Evolutionary conservation across 2,888 invertebrate species (phyloP), one percentile per base, ranked within the genome.

Genomic region (Thalpophila matura): DNA sequence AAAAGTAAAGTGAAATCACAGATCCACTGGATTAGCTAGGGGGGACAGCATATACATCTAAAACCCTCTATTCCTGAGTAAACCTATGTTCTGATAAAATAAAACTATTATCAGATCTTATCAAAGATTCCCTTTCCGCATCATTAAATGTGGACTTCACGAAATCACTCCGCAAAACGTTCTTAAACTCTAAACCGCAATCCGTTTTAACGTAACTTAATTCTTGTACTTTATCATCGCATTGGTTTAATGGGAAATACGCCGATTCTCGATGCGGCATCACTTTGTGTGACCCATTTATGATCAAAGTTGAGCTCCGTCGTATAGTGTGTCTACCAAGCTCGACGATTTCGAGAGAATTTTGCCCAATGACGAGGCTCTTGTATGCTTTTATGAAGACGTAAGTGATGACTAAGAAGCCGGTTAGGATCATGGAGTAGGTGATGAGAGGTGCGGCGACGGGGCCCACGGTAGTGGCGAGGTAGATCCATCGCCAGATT

Each of bases 401-500:
- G 3, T 95, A 94, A 4, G 96, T 91, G 20, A 98, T 93, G 22
- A 96, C 95, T 45, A 96, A 91, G 3, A 96, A 90, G 0, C 98
- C 98, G 57, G 96, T 90, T 49, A 97, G 88, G 62, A 98, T 97
- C 87, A 97, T 95, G 24, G 97, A 96, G 88, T 97, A 98, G 1
- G 97, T 96, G 50, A 97, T 89, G 12, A 97, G 82, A 0, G 98
- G 97, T 16, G 96, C 96, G 0, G 97, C 96, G 24, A 96, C 89
- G 14, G 98, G 98, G 0, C 96, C 97, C 67, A 98, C 96, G 0
- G 97, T 97, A 1, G 98, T 98, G 14, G 97, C 97, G 40, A 98
- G 85, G 89, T 97, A 98, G 18, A 98, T 96, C 97, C 97, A 98
- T 20, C 97, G 95, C 84, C 97, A 96, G 57, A 98, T 98, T n/a